Evolutionary conservation across 2,113 vertebrate species (phyloP).

Genomic region (Tyrannus savana): DNA sequence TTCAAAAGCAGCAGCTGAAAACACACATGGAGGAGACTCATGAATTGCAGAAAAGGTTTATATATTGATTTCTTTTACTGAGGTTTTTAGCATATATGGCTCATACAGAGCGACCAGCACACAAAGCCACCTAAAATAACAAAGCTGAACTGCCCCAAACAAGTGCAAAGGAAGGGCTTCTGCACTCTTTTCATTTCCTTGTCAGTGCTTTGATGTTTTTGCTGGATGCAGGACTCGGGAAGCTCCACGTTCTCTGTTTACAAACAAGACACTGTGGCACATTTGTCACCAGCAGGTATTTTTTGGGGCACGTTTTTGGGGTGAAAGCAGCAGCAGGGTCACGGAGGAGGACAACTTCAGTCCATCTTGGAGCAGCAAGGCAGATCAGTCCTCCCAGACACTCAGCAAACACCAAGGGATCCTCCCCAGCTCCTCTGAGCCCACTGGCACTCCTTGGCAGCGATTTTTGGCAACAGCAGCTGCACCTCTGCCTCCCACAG

Average conservation of each 20-base stretch:
- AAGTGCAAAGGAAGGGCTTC: neutral
- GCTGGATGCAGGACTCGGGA: neutral
- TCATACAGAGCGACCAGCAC: neutral
- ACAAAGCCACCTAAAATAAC: neutral
- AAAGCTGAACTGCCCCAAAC: neutral
- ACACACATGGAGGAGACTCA: neutral
- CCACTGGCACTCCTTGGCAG: neutral
- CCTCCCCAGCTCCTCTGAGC: neutral
- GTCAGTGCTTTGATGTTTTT: neutral
- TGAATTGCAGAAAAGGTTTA: constrained; percentile 41
- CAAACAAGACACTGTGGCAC: neutral
- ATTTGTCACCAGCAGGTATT: neutral
- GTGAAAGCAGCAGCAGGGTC: neutral
- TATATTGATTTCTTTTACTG: neutral
- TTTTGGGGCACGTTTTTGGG: neutral
- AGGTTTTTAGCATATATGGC: neutral
- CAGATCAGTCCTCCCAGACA: neutral
- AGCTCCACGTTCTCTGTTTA: neutral
- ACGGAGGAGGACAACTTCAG: neutral
- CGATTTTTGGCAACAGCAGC: neutral
- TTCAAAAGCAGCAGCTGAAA: constrained; percentile 29
- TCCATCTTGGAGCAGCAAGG: neutral
- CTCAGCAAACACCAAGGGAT: neutral
- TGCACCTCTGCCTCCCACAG: neutral
- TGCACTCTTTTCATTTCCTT: neutral